A percentile compares a stretch with the other conserved stretches of the same genome.
Evolutionary conservation across 1,140 invertebrate genomes (phyloP).

Genomic region (Scaptomyza pallida): DNA sequence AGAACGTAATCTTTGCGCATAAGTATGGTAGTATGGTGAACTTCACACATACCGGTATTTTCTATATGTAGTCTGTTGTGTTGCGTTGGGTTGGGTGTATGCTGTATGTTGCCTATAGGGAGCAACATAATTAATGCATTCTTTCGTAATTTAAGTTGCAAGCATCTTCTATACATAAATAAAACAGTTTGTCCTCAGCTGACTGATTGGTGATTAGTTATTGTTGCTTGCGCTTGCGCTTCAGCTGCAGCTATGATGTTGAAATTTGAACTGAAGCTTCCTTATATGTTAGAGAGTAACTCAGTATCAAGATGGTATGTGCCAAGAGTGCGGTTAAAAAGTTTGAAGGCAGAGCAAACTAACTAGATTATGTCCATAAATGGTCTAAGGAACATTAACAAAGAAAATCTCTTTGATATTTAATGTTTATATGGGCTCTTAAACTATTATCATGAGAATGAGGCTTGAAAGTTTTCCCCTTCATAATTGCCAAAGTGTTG

Average conservation of each 20-base stretch:
- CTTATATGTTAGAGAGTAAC: background rate
- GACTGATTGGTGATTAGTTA: background rate
- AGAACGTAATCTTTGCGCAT: constrained; percentile 6
- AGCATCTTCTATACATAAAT: constrained; percentile 1
- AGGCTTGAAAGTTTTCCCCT: too few relatives aligned
- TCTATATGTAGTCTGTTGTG: too few relatives aligned
- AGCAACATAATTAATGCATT: constrained; percentile 2
- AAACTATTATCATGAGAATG: too few relatives aligned
- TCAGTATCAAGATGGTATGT: background rate
- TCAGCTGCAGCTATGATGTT: background rate
- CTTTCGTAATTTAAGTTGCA: constrained; percentile 1
- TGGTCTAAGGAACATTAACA: too few relatives aligned
- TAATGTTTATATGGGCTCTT: too few relatives aligned
- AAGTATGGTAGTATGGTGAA: constrained; percentile 1
- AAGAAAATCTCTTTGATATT: too few relatives aligned
- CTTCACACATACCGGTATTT: constrained; percentile 11
- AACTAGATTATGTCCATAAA: too few relatives aligned
- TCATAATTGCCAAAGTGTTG: too few relatives aligned
- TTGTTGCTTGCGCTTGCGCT: background rate
- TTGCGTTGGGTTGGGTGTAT: background rate
- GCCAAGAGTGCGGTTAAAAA: background rate
- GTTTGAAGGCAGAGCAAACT: background rate
- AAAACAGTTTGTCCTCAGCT: background rate
- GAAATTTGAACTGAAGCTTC: background rate
- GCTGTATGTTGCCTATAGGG: background rate